phyloP scores from a whole-genome alignment of 2,888 invertebrate genomes.

The Macropis europaea region DNA sequence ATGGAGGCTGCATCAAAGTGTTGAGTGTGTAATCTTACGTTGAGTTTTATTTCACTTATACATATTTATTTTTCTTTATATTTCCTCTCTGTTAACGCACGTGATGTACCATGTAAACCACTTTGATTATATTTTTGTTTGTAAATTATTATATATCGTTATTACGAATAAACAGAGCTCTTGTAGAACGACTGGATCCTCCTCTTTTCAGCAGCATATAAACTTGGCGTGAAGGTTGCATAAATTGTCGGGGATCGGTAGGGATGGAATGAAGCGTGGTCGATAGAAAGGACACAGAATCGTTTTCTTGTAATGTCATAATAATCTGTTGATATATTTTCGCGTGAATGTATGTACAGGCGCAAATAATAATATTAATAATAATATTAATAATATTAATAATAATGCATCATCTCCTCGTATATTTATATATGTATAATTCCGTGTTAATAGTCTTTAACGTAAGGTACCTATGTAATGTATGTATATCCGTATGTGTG shows the following conservation, averaged over 20 bases:
- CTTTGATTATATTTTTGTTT: no score
- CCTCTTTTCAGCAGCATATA: no score
- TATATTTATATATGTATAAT: slow-evolving; percentile 75
- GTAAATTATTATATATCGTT: no score
- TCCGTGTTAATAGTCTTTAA: slow-evolving; percentile 70
- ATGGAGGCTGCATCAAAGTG: no score
- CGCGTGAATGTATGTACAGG: slow-evolving; percentile 79
- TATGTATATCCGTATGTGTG: slow-evolving; percentile 63
- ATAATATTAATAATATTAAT: slow-evolving; percentile 51
- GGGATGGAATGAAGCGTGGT: slow-evolving; percentile 30
- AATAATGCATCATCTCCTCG: slow-evolving; percentile 54
- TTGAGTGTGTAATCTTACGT: no score
- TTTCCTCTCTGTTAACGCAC: no score
- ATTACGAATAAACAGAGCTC: no score
- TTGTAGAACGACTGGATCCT: no score
- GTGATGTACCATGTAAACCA: no score
- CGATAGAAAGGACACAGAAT: slow-evolving; percentile 43
- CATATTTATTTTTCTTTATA: no score
- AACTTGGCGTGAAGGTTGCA: no score
- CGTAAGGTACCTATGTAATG: slow-evolving; percentile 68
- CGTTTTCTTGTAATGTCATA: slow-evolving; percentile 70
- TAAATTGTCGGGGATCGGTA: neutral
- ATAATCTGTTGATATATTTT: slow-evolving; percentile 80
- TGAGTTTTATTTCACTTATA: no score
- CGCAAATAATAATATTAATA: slow-evolving; percentile 77